Evolutionary conservation across 2,888 invertebrate genomes (phyloP).

Genomic region (Eumacrocentrus americanus): DNA sequence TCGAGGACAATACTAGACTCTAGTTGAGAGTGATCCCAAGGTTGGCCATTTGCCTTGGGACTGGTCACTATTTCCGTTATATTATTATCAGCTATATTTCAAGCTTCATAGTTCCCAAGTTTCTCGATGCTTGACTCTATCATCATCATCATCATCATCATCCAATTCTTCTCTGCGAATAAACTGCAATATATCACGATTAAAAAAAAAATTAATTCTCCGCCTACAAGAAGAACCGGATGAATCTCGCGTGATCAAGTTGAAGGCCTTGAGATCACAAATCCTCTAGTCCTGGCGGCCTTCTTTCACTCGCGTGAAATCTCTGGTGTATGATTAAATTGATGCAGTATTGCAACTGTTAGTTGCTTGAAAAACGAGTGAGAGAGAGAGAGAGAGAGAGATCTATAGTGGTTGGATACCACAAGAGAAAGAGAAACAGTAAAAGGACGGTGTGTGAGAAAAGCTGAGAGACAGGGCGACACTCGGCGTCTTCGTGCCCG

Average conservation of each 20-base stretch:
- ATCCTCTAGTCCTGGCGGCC: not conserved
- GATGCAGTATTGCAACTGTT: too few relatives aligned
- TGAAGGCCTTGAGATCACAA: not conserved
- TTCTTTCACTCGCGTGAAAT: not conserved
- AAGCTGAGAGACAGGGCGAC: constrained; percentile 43
- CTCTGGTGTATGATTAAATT: too few relatives aligned
- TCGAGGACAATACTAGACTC: too few relatives aligned
- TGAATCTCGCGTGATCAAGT: not conserved
- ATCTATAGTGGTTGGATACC: constrained; percentile 10
- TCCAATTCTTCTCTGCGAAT: too few relatives aligned
- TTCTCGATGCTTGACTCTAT: not conserved
- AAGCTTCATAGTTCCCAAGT: too few relatives aligned
- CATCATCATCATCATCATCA: too few relatives aligned
- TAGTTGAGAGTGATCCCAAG: constrained; percentile 39
- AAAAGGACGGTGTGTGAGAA: constrained; percentile 25
- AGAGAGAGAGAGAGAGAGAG: not conserved
- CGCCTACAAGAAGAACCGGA: not conserved
- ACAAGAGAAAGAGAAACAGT: constrained; percentile 21
- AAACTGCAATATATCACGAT: too few relatives aligned
- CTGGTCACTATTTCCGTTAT: constrained; percentile 36
- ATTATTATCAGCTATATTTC: constrained; percentile 35
- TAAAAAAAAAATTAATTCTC: too few relatives aligned
- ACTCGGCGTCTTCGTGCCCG: constrained; percentile 48
- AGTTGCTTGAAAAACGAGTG: not conserved
- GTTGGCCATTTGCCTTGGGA: constrained; percentile 44